Percentiles rank a stretch among this genome's conserved stretches.
Evolutionary conservation across 1,140 invertebrate genomes (phyloP).

Genomic region (Solenopsis fugax): DNA sequence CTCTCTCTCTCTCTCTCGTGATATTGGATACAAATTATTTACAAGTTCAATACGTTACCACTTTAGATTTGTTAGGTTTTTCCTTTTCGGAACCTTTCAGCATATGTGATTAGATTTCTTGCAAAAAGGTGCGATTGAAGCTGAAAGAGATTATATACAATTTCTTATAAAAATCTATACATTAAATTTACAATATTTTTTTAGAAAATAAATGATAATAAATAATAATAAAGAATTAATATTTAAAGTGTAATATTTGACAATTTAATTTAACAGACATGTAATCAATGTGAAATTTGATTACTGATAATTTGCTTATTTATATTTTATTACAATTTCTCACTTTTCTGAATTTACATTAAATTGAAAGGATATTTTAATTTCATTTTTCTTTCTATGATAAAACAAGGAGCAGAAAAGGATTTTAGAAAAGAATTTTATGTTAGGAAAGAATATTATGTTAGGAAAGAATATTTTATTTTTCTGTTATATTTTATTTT

Average conservation of each 20-base stretch:
- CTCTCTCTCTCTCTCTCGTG: background rate
- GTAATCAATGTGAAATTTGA: background rate
- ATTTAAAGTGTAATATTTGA: background rate
- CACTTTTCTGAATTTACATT: background rate
- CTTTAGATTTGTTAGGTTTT: constrained; percentile 15
- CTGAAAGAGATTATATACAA: background rate
- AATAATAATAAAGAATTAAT: background rate
- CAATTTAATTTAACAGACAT: background rate
- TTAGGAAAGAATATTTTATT: background rate
- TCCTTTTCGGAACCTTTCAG: background rate
- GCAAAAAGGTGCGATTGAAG: background rate
- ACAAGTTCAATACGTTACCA: background rate
- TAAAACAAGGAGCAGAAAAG: background rate
- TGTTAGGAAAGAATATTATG: background rate
- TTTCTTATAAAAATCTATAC: background rate
- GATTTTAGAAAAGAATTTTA: background rate
- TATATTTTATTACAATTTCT: background rate
- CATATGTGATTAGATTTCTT: background rate
- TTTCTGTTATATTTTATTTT: background rate
- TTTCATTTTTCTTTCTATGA: background rate
- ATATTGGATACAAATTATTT: constrained; percentile 34
- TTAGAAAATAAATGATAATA: background rate
- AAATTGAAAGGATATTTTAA: background rate
- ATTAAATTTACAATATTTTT: background rate
- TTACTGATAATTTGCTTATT: background rate